Percentiles rank a stretch among this genome's conserved stretches.
Conservation (phyloP, 37 sponge, comb jelly and placozoan species). For the Tethya wilhelma region DNA sequence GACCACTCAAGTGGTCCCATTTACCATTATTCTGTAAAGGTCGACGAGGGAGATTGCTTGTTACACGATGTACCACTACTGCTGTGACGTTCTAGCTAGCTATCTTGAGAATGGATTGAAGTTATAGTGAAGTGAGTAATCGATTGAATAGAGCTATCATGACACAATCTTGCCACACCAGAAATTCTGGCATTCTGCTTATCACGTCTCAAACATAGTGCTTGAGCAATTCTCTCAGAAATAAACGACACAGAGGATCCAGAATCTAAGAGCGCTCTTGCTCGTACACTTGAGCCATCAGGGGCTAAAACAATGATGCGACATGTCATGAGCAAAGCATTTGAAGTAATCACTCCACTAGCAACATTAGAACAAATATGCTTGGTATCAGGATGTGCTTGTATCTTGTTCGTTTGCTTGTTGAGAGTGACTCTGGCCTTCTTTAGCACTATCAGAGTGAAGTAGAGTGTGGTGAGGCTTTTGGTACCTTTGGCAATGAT, state of each 20-base stretch:
- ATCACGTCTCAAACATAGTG: too few relatives aligned
- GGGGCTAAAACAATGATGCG: constrained; percentile 10
- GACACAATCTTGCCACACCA: constrained; percentile 9
- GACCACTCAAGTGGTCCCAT: constrained; percentile 14
- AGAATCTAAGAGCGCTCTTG: constrained; percentile 28
- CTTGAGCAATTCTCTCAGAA: constrained; percentile 30
- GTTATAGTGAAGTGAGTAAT: constrained; percentile 2
- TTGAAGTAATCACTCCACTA: background rate
- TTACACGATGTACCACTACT: constrained; percentile 15
- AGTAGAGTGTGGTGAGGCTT: constrained; percentile 15
- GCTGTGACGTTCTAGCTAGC: constrained; percentile 21
- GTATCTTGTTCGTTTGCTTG: background rate
- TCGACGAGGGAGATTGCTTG: constrained; percentile 21
- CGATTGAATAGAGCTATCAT: background rate
- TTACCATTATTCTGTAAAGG: constrained; percentile 9
- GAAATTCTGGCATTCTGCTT: constrained; percentile 1
- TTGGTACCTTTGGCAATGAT: background rate
- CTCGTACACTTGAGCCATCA: constrained; percentile 16
- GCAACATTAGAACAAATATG: background rate
- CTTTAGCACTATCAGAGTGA: background rate
- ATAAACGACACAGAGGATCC: constrained; percentile 38
- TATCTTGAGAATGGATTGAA: background rate
- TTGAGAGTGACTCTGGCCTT: background rate
- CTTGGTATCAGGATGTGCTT: background rate
- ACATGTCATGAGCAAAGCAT: constrained; percentile 37